Conservation (phyloP, 2,113 vertebrate genomes). For the Smithornis capensis region DNA sequence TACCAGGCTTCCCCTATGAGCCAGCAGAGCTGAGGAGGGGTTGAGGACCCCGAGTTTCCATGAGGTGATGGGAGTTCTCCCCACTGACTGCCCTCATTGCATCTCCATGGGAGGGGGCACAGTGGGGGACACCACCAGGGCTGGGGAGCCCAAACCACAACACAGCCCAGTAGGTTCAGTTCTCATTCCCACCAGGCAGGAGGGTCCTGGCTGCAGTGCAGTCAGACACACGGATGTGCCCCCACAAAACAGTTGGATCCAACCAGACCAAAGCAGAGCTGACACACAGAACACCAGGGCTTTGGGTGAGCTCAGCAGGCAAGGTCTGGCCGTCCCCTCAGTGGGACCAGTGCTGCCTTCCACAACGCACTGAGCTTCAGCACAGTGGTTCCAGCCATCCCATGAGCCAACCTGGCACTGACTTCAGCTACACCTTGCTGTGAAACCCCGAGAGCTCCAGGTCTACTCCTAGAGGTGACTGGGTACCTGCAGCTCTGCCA, state of each 20-base stretch:
- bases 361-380: neutral
- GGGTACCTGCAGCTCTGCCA: neutral
- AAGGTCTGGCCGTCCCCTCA: accelerated
- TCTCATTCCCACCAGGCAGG: neutral
- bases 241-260: neutral
- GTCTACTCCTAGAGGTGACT: neutral
- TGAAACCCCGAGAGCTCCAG: neutral
- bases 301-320: accelerated
- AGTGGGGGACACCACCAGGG: accelerated
- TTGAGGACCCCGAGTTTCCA: neutral
- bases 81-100: neutral
- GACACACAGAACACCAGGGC: neutral
- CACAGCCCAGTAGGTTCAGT: neutral
- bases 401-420: neutral
- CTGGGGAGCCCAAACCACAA: neutral
- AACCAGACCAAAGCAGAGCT: accelerated
- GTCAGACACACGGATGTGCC: accelerated
- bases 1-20: accelerated
- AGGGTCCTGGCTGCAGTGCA: neutral
- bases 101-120: accelerated
- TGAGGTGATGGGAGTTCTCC: accelerated
- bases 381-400: neutral
- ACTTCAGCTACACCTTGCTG: neutral
- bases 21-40: neutral
- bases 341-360: accelerated